Evolutionary conservation across 1,140 invertebrate species (phyloP).

Genomic region (Hermetia illucens): DNA sequence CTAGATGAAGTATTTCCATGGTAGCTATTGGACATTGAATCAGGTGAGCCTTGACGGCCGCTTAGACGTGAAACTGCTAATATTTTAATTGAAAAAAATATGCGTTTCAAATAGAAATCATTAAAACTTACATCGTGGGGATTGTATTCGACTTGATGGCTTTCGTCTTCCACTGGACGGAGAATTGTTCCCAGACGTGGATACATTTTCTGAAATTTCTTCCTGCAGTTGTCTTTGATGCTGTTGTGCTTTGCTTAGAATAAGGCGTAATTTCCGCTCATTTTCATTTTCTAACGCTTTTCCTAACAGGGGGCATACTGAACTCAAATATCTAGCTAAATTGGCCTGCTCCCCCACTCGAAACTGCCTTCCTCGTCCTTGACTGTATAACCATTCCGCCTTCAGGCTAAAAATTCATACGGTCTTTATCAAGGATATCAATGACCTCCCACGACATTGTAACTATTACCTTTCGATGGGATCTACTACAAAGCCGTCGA

Average conservation of each 20-base stretch:
- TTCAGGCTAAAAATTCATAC: conserved; percentile 51
- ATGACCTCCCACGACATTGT: background rate
- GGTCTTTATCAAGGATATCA: conserved; percentile 11
- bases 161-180: conserved; percentile 25
- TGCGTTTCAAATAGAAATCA: background rate
- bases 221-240: conserved; percentile 70
- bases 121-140: conserved; percentile 21
- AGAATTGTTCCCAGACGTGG: conserved; percentile 25
- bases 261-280: conserved; percentile 69
- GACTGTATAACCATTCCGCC: conserved; percentile 90
- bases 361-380: conserved; percentile 78
- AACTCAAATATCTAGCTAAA: conserved; percentile 67
- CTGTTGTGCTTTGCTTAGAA: conserved; percentile 77
- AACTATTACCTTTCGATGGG: conserved; percentile 68
- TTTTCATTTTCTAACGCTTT: conserved; percentile 67
- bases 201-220: conserved; percentile 34
- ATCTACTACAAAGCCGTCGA: conserved; percentile 78
- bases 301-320: conserved; percentile 59
- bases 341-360: conserved; percentile 67
- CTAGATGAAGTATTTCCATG: conserved; percentile 34
- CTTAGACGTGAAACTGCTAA: conserved; percentile 32
- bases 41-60: conserved; percentile 45
- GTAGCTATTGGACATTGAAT: conserved; percentile 53
- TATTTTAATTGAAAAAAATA: background rate
- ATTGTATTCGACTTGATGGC: conserved; percentile 26